Evolutionary conservation across 2,797 vertebrate species (phyloP).

Genomic region (Fratercula arctica): DNA sequence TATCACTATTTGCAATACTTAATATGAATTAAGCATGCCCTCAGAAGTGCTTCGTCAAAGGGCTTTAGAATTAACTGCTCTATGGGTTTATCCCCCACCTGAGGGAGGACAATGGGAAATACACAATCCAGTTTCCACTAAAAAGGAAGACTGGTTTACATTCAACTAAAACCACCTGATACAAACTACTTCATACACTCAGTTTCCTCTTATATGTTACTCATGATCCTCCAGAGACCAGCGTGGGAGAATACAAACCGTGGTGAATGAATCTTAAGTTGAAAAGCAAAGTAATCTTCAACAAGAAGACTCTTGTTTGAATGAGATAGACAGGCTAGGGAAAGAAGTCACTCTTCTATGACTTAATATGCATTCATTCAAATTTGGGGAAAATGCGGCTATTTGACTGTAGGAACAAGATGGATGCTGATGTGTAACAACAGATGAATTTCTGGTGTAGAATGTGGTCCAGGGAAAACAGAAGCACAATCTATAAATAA

Average conservation of each 20-base stretch:
- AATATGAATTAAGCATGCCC: not conserved
- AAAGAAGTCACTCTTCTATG: not conserved
- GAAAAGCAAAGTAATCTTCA: not conserved
- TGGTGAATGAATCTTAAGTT: not conserved
- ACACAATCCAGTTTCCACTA: not conserved
- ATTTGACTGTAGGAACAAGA: not conserved
- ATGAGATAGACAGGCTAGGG: not conserved
- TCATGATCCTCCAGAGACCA: not conserved
- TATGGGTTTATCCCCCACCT: not conserved
- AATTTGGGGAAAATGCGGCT: not conserved
- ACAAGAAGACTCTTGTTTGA: not conserved
- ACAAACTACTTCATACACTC: not conserved
- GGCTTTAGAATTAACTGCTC: not conserved
- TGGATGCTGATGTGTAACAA: not conserved
- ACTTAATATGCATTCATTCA: not conserved
- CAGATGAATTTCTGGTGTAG: not conserved
- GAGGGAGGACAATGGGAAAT: not conserved
- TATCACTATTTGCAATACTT: not conserved
- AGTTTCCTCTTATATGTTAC: not conserved
- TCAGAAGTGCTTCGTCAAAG: not conserved
- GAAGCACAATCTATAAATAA: not conserved
- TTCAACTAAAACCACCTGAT: not conserved
- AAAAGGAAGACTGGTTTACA: not conserved
- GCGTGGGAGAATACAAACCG: not conserved
- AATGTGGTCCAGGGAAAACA: not conserved